phyloP scores from a whole-genome alignment of 2,797 vertebrate species.

The Darevskia nairensis region DNA sequence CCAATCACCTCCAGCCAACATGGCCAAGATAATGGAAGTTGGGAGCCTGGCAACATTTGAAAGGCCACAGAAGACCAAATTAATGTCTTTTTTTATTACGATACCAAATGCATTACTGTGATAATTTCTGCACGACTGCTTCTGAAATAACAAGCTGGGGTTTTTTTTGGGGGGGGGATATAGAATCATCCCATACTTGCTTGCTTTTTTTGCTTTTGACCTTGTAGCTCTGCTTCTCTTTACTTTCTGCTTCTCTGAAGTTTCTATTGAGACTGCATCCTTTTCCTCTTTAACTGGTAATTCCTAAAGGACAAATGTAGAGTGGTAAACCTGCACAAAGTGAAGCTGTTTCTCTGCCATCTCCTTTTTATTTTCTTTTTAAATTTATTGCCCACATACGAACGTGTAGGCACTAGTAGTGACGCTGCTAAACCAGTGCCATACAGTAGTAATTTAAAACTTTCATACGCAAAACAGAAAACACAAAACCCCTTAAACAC shows the following conservation, averaged over 20 bases:
- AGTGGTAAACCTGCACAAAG: not conserved
- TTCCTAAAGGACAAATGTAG: slow-evolving; percentile 74
- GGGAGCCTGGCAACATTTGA: no score
- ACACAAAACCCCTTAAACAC: not conserved
- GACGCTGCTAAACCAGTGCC: not conserved
- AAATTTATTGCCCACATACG: not conserved
- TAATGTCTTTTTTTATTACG: not conserved
- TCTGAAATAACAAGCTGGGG: not conserved
- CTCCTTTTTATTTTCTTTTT: not conserved
- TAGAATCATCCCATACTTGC: slow-evolving; percentile 77
- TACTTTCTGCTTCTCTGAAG: slow-evolving; percentile 61
- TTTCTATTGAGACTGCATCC: slow-evolving; percentile 50
- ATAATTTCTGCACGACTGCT: not conserved
- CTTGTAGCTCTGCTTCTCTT: slow-evolving; percentile 73
- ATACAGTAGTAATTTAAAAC: not conserved
- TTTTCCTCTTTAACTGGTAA: slow-evolving; percentile 70
- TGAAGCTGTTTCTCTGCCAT: not conserved
- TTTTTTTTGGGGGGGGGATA: not conserved
- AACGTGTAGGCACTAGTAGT: not conserved
- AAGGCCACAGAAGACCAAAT: not conserved
- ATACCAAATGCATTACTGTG: not conserved
- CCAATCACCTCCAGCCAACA: no score
- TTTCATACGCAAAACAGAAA: not conserved
- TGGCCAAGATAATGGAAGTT: no score
- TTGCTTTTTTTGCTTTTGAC: slow-evolving; percentile 75